These are phyloP conservation scores for Sapayoa aenigma DNA, from an alignment of 2,113 vertebrate species.

Conservation along the genomic window DNA sequence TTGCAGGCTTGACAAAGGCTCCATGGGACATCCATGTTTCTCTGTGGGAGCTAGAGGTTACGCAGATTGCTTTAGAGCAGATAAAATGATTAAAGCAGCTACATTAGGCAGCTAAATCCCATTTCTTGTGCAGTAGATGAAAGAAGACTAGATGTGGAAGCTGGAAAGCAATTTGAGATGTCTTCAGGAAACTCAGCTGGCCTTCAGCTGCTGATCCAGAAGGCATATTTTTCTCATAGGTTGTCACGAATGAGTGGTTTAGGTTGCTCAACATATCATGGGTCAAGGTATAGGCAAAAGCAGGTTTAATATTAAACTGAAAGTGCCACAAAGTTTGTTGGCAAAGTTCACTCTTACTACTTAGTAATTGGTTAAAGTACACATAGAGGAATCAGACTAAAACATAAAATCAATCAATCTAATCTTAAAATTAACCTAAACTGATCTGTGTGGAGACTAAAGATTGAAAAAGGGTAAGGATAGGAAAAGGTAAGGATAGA, in stretches of 20 bases:
- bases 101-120: neutral
- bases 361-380: neutral
- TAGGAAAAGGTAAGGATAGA: neutral
- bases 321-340: neutral
- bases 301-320: neutral
- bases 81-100: neutral
- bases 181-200: neutral
- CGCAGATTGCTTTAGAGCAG: neutral
- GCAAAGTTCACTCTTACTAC: neutral
- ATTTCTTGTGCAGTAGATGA: neutral
- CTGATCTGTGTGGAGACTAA: rapidly evolving
- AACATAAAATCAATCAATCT: neutral
- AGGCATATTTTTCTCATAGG: neutral
- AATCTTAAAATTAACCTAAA: neutral
- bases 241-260: neutral
- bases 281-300: neutral
- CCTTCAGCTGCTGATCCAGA: neutral
- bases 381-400: neutral
- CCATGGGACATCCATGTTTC: neutral
- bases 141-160: neutral
- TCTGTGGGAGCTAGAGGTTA: neutral
- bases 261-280: neutral
- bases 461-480: neutral
- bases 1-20: neutral
- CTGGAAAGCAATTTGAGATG: neutral